A percentile compares a stretch with the other conserved stretches of the same genome.
Conservation (phyloP, 2,797 vertebrate species). For the Phylloscopus collybita region DNA sequence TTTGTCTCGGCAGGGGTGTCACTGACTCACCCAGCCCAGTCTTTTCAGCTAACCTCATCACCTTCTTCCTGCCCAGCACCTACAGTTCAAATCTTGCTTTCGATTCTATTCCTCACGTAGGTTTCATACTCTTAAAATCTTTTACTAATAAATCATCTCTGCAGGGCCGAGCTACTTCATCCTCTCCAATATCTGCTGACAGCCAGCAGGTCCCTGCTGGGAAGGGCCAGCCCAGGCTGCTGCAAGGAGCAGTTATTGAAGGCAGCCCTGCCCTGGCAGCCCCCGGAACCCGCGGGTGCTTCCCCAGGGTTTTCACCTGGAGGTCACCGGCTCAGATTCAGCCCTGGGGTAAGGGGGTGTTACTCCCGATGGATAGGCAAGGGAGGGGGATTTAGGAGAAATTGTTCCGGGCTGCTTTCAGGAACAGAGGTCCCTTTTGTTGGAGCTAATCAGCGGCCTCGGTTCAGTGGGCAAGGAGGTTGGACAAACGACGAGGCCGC, state of each 20-base stretch:
- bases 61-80: too few species aligned
- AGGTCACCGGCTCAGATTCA: neutral
- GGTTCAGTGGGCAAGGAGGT: neutral
- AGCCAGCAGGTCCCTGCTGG: neutral
- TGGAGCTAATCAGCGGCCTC: neutral
- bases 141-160: too few species aligned
- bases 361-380: neutral
- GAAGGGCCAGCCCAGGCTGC: neutral
- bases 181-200: too few species aligned
- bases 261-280: neutral
- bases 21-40: too few species aligned
- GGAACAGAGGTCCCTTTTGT: neutral
- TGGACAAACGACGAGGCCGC: neutral
- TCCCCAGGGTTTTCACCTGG: neutral
- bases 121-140: too few species aligned
- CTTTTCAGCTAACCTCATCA: too few species aligned
- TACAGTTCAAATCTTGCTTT: too few species aligned
- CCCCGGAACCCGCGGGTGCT: neutral
- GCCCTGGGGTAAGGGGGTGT: neutral
- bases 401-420: neutral
- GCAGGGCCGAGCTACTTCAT: too few species aligned
- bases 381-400: neutral
- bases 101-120: too few species aligned
- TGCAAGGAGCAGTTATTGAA: neutral
- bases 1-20: too few species aligned